phyloP scores from a whole-genome alignment of 2,888 invertebrate species.

The Xestia sexstrigata region DNA sequence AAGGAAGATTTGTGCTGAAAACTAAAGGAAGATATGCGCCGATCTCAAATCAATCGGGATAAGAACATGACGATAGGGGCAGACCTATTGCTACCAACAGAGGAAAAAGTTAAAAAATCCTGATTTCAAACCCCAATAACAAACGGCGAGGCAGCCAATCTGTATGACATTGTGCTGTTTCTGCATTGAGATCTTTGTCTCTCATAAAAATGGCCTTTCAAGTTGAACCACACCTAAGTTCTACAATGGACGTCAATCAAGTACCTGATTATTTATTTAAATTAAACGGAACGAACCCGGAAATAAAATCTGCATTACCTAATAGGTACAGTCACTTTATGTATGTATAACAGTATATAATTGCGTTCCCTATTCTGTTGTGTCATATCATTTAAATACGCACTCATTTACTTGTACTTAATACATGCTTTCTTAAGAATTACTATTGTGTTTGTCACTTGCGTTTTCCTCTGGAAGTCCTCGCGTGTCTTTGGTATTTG shows the following conservation, averaged over 20 bases:
- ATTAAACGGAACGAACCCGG: slow-evolving; percentile 9
- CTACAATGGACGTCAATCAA: neutral
- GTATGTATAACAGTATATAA: slow-evolving; percentile 9
- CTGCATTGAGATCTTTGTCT: neutral
- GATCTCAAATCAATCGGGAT: no score
- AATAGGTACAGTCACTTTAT: slow-evolving; percentile 24
- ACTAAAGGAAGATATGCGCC: no score
- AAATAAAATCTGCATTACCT: slow-evolving; percentile 26
- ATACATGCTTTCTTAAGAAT: slow-evolving; percentile 51
- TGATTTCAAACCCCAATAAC: no score
- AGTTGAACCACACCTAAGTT: neutral
- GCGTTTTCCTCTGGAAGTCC: slow-evolving; percentile 8
- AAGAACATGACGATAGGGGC: no score
- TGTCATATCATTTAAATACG: slow-evolving; percentile 56
- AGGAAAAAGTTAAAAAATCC: no score
- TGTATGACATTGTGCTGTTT: neutral
- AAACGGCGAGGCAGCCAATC: neutral
- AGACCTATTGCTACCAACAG: no score
- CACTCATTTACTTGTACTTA: slow-evolving; percentile 47
- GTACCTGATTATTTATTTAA: neutral
- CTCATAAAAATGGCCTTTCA: neutral
- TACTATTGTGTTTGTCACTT: slow-evolving; percentile 15
- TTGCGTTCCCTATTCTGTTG: slow-evolving; percentile 24
- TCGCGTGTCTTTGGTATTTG: neutral
- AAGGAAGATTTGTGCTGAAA: no score